Base-by-base conservation (phyloP, 2,113 vertebrate genomes). In the Heterotilapia buettikoferi region DNA sequence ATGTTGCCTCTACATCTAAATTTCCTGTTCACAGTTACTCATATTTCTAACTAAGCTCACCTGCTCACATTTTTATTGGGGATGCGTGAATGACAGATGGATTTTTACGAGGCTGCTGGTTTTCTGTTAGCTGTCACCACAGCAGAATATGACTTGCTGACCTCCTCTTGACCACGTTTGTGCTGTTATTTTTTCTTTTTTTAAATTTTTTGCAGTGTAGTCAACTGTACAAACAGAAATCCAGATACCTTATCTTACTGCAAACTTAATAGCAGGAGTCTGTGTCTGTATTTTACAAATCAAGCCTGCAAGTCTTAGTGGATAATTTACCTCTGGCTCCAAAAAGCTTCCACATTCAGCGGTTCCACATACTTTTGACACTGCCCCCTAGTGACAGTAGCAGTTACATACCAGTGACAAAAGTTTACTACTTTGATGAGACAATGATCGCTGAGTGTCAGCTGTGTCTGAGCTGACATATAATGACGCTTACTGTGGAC, bases 141-240 rank as follows among this genome's bases (percentile, higher is more conserved):
- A 76, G 68, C 1, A 1, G 61, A 26, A 29, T 47, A 26, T 26
- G 21, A 73, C 68, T 73, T 26, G 7, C 40, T 45, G 40, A 45
- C 14, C 40, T 73, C 21, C 21, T 5, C 3, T 45, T 18, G 0
- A 45, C 5, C 21, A 26, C 0, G 0, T 73, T 45, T 45, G 0
- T 73, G 68, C 5, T 71, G 0, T 43, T 43, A 36, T 0, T n/a
- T 63, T 0, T 61, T 36, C 6, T 3, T 71, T 68, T 19, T 38
- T 36, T n/a, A 0, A 2, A 4, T 13, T 19, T 0, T 61, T 71
- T 45, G 66, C 21, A 26, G 13, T 26, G 5, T 73, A 5, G 33
- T 66, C 33, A 73, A 71, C 1, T 26, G 38, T 45, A 45, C 68
- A 2, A 45, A 26, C 40, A 73, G 21, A 73, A 73, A 73, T 45